Conservation (phyloP, 2,797 vertebrate species). For the Antennarius maculatus region DNA sequence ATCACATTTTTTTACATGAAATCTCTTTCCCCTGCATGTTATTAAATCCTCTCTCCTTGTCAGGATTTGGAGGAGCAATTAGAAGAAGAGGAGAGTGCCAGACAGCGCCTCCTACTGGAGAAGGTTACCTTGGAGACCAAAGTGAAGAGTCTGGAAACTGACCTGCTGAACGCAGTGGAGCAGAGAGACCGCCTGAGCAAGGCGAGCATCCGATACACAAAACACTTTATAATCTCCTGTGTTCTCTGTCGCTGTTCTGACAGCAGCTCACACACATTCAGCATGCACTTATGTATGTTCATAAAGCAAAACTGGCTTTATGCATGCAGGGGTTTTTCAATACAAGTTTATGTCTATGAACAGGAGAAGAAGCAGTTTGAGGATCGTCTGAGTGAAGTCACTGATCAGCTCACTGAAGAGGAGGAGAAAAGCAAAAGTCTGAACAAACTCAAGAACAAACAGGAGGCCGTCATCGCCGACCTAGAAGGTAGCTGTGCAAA, state of each 20-base stretch:
- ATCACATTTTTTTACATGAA: neutral
- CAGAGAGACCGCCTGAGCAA: conserved; percentile 88
- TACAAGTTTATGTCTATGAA: conserved; percentile 6
- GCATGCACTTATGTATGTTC: neutral
- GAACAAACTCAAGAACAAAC: conserved; percentile 90
- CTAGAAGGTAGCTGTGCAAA: conserved; percentile 83
- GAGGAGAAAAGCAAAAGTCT: conserved; percentile 92
- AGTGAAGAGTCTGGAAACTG: conserved; percentile 88
- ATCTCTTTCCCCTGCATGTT: neutral
- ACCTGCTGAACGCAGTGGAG: conserved; percentile 83
- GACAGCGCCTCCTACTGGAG: conserved; percentile 92
- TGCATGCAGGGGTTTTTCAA: neutral
- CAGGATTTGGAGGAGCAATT: conserved; percentile 92
- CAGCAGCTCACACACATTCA: neutral
- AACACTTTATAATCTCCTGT: neutral
- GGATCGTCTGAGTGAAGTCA: conserved; percentile 87
- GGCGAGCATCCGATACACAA: conserved; percentile 64
- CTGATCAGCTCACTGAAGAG: conserved; percentile 87
- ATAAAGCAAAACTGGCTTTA: neutral
- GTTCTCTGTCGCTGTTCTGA: neutral
- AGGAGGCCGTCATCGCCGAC: conserved; percentile 88
- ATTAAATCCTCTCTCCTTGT: conserved; percentile 1
- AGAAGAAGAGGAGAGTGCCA: conserved; percentile 89
- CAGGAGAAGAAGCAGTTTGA: conserved; percentile 90
- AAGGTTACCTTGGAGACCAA: conserved; percentile 89